Percentiles rank a stretch among this genome's conserved stretches.
phyloP scores from a whole-genome alignment of 2,797 vertebrate species.

The Bufotes viridis region DNA sequence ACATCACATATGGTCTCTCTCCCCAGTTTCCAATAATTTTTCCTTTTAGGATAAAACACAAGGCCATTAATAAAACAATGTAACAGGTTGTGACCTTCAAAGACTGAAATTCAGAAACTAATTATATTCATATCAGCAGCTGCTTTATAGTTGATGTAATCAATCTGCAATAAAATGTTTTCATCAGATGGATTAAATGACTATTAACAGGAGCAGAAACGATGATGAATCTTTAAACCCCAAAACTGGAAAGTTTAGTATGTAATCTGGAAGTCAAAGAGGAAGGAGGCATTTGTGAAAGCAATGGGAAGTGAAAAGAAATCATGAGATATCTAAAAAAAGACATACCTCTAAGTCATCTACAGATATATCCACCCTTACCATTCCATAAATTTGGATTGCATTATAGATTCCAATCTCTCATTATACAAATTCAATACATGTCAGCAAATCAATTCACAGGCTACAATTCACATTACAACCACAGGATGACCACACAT shows the following conservation, averaged over 20 bases:
- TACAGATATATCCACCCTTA: too few relatives aligned
- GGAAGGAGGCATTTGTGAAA: too few relatives aligned
- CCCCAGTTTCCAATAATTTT: slow-evolving; percentile 39
- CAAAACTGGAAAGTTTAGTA: not conserved
- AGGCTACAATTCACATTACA: too few relatives aligned
- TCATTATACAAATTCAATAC: too few relatives aligned
- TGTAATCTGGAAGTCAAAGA: too few relatives aligned
- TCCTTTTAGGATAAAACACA: slow-evolving; percentile 39
- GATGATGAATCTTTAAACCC: not conserved
- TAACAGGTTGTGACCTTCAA: slow-evolving; percentile 53
- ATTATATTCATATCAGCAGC: slow-evolving; percentile 46
- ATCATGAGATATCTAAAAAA: too few relatives aligned
- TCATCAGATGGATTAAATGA: not conserved
- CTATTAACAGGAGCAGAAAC: not conserved
- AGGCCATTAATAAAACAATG: slow-evolving; percentile 40
- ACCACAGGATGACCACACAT: too few relatives aligned
- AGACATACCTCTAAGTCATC: too few relatives aligned
- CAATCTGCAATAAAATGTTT: slow-evolving; percentile 25
- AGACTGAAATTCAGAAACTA: slow-evolving; percentile 41
- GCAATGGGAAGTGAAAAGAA: not conserved
- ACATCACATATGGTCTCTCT: slow-evolving; percentile 26
- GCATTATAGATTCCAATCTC: too few relatives aligned
- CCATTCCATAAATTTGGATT: too few relatives aligned
- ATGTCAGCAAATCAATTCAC: too few relatives aligned
- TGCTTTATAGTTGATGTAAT: slow-evolving; percentile 13